Evolutionary conservation across 2,113 vertebrate species (phyloP).

Genomic region (Lichenostomus cassidix): DNA sequence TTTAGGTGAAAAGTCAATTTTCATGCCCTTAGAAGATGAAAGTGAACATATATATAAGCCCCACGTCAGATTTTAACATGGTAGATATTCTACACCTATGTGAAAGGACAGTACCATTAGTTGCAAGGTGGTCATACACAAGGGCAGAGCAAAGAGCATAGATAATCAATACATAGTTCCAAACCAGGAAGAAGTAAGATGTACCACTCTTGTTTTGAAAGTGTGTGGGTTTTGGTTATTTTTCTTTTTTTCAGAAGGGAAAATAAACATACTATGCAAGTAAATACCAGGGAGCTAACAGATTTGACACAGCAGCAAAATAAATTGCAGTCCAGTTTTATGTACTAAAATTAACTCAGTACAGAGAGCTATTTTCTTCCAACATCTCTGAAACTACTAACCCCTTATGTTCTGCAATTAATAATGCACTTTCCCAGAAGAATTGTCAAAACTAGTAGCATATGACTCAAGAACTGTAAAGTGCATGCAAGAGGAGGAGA

Average conservation of each 20-base stretch:
- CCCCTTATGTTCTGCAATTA: background rate
- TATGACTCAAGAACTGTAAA: background rate
- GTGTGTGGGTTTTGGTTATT: accelerated
- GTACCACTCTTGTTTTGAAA: background rate
- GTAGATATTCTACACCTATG: background rate
- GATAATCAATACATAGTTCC: background rate
- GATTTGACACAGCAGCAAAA: background rate
- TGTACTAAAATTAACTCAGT: background rate
- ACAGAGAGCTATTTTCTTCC: background rate
- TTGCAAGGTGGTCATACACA: background rate
- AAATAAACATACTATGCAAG: background rate
- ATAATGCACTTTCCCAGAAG: background rate
- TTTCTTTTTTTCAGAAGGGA: background rate
- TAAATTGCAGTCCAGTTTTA: background rate
- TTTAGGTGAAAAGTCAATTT: background rate
- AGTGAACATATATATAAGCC: background rate
- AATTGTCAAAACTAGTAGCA: background rate
- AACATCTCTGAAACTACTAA: background rate
- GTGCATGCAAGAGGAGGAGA: background rate
- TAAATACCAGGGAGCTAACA: background rate
- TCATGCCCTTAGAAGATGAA: background rate
- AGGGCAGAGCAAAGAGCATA: background rate
- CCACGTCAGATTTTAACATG: background rate
- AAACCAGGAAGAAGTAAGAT: background rate
- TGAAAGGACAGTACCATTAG: background rate